Evolutionary conservation across 2,113 vertebrate genomes (phyloP), one percentile per base, ranked within the genome.

Genomic region (Willisornis vidua): DNA sequence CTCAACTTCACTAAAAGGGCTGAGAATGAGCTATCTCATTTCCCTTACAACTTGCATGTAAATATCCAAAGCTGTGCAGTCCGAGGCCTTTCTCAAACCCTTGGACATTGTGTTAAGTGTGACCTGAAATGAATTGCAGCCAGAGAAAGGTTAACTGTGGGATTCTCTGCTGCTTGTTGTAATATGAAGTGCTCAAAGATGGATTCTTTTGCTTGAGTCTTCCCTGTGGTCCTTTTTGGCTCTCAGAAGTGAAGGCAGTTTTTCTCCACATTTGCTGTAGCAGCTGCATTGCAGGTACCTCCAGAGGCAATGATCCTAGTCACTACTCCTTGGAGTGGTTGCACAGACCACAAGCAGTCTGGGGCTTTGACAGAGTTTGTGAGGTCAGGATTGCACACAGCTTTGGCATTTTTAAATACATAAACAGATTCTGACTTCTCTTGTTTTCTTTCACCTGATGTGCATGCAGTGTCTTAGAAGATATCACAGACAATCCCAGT

Each of bases 211-310:
- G 33, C 35, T 35, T 62, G n/a, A 3, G 13, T 82, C 13, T 52
- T 87, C 18, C 79, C 46, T 7, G 0, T 45, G 37, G 49, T 22
- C 41, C 63, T 43, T 57, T 78, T 49, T 70, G 55, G 10, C 20
- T 84, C 18, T 41, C 16, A 10, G 55, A 85, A 87, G 15, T 65
- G 43, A 90, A 65, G 73, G 24, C 22, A 20, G n/a, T 31, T 62
- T 48, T 61, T 15, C 9, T 20, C 8, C 20, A 55, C 20, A 1
- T 35, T 52, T 1, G 0, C 45, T 55, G 5, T 24, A 48, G 63
- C 49, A 49, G 28, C 23, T 68, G 31, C 12, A 18, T 54, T 77
- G 41, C 51, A 29, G 72, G 9, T 70, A 46, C 12, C 6, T 37
- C 20, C 14, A 12, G 55, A 59, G 43, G 48, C 48, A 52, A 20